Conservation (phyloP, 2,113 vertebrate species). For the Arvicanthis niloticus region DNA sequence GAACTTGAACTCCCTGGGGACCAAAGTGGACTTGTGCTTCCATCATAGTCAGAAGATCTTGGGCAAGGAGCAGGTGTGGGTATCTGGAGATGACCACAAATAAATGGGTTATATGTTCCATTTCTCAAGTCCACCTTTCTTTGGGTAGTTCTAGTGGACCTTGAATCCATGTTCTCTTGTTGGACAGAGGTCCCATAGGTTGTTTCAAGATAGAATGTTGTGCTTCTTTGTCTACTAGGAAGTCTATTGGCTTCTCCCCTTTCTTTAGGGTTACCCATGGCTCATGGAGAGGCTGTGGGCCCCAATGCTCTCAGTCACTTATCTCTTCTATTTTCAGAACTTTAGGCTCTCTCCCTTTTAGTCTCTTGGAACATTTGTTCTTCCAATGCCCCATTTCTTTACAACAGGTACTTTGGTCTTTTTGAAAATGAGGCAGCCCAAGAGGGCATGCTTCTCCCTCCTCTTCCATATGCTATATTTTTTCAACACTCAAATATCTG, state of each 20-base stretch:
- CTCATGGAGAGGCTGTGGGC: neutral
- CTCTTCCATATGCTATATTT: neutral
- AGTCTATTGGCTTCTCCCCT: neutral
- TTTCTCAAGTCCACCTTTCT: too few species aligned
- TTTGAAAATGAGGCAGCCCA: neutral
- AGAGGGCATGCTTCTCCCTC: neutral
- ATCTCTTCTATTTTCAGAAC: neutral
- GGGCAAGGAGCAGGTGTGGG: too few species aligned
- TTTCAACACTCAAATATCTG: neutral
- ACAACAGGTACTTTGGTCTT: neutral
- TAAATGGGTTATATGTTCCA: too few species aligned
- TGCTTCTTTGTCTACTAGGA: neutral
- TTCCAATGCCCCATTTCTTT: neutral
- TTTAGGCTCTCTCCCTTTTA: neutral
- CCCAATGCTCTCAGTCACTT: neutral
- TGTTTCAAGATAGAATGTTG: neutral
- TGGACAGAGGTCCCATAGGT: neutral
- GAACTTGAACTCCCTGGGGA: too few species aligned
- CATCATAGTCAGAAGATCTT: too few species aligned
- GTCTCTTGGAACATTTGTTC: neutral
- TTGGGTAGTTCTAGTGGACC: too few species aligned
- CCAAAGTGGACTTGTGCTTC: too few species aligned
- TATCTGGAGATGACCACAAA: too few species aligned
- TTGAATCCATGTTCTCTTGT: neutral
- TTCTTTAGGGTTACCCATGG: neutral